Conservation (phyloP, 2,888 invertebrate species). For the Xestia sexstrigata region DNA sequence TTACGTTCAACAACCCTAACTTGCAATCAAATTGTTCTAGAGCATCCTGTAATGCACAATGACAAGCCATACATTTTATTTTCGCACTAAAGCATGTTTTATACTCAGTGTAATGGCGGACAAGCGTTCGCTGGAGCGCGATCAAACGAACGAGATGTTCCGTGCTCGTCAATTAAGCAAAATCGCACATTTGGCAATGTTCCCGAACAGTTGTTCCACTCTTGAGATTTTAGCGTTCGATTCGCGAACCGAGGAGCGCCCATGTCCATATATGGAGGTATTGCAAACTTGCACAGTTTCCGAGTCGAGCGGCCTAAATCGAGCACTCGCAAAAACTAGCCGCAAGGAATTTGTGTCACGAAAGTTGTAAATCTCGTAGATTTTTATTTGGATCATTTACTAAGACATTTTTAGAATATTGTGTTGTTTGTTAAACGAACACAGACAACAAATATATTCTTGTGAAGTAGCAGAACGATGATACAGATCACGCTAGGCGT, state of each 20-base stretch:
- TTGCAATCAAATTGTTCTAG: conserved; percentile 52
- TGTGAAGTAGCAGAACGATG: conserved; percentile 44
- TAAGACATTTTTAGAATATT: conserved; percentile 41
- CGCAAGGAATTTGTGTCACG: conserved; percentile 57
- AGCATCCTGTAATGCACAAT: conserved; percentile 58
- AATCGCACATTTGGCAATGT: conserved; percentile 87
- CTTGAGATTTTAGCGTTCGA: conserved; percentile 74
- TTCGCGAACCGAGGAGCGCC: conserved; percentile 74
- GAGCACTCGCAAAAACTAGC: conserved; percentile 55
- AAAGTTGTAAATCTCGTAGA: conserved; percentile 46
- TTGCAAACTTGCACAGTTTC: conserved; percentile 63
- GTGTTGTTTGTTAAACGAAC: conserved; percentile 41
- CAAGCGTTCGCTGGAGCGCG: conserved; percentile 76
- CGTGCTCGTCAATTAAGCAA: conserved; percentile 86
- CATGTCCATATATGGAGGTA: conserved; percentile 80
- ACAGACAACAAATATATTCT: conserved; percentile 36
- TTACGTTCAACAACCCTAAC: conserved; percentile 75
- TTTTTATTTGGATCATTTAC: conserved; percentile 52
- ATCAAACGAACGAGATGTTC: conserved; percentile 84
- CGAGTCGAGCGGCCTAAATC: conserved; percentile 47
- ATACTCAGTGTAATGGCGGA: conserved; percentile 75
- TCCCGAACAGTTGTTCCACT: conserved; percentile 85
- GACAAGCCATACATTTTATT: conserved; percentile 67
- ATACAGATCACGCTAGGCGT: conserved; percentile 36
- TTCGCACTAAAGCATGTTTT: conserved; percentile 73